These are phyloP conservation scores for Drosophila gaucha DNA, from an alignment of 2,888 invertebrate genomes.

Conservation along the genomic window DNA sequence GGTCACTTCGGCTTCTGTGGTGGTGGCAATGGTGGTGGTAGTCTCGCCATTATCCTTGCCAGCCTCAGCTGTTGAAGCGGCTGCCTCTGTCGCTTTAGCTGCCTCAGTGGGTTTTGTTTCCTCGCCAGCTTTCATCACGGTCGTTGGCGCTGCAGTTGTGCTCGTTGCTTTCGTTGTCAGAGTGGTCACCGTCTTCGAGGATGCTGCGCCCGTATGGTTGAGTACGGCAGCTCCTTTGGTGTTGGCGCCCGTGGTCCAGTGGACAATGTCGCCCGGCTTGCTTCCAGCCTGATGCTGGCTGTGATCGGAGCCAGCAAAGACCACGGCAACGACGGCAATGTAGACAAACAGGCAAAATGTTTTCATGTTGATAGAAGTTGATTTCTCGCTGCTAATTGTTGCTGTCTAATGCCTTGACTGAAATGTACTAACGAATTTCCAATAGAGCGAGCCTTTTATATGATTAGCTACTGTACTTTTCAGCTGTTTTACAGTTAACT, in stretches of 20 bases:
- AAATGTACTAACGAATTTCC: slow-evolving; percentile 22
- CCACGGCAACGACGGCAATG: slow-evolving; percentile 8
- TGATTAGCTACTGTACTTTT: fast-evolving
- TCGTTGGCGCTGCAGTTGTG: not conserved
- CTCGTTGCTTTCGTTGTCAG: not conserved
- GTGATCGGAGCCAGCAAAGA: slow-evolving; percentile 19
- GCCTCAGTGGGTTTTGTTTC: not conserved
- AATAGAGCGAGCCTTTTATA: slow-evolving; percentile 18
- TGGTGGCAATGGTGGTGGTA: not conserved
- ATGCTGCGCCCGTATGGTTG: not conserved
- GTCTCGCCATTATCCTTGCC: slow-evolving; percentile 15
- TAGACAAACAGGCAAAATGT: slow-evolving; percentile 11
- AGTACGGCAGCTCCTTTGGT: slow-evolving; percentile 42
- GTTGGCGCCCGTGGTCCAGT: slow-evolving; percentile 33
- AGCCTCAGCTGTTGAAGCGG: not conserved
- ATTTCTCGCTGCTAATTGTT: not conserved
- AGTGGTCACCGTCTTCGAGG: not conserved
- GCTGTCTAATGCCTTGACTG: slow-evolving; percentile 8
- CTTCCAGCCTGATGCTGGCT: slow-evolving; percentile 7
- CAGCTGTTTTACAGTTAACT: slow-evolving; percentile 32
- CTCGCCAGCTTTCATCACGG: not conserved
- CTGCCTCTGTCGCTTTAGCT: not conserved
- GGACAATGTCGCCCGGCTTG: slow-evolving; percentile 39
- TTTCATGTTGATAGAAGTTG: slow-evolving; percentile 28
- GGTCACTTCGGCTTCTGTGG: not conserved